Evolutionary conservation across 2,797 vertebrate species (phyloP), one percentile per base, ranked within the genome.

Genomic region (Cygnus olor): DNA sequence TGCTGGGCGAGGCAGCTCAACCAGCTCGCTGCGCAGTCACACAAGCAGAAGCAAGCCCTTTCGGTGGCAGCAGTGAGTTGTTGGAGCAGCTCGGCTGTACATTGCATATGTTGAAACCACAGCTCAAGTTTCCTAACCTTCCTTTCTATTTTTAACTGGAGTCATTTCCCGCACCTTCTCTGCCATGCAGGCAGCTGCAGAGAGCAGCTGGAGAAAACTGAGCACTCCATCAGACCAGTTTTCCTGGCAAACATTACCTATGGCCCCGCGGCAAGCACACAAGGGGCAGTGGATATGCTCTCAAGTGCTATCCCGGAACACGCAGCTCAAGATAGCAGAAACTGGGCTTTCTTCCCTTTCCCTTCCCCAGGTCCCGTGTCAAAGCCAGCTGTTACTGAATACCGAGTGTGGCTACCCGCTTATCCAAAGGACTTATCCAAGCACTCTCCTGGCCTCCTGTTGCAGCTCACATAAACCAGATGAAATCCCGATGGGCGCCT

Each of bases 61-160:
- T 89, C 51, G 58, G 85, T 69, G 94, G 95, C 88, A 91, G 95
- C 85, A 96, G 73, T 1, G 88, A 93, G 91, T 72, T 88, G 80
- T 1, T 30, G 45, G 80, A 88, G 82, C 61, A 65, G 72, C 85
- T 68, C 1, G 0, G 64, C 78, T 77, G 8, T 4, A 24, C 47
- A 14, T 49, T 49, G 24, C 22, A 24, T 49, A 2, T 51, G 80
- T 16, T 54, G 77, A 86, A 90, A 94, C 73, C 28, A 0, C 54
- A 63, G 66, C 73, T 90, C 54, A 7, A 38, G 38, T 79, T 79
- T 82, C 95, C 76, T 80, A 57, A 91, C 87, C 57, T 7, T 42
- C 54, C 53, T 7, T 93, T 72, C 91, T 95, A 81, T 93, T 91
- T 95, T 95, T 94, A 93, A 84, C 36, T 51, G 3, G 60, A 85